phyloP scores from a whole-genome alignment of 2,888 invertebrate species.

The Gibbula magus region DNA sequence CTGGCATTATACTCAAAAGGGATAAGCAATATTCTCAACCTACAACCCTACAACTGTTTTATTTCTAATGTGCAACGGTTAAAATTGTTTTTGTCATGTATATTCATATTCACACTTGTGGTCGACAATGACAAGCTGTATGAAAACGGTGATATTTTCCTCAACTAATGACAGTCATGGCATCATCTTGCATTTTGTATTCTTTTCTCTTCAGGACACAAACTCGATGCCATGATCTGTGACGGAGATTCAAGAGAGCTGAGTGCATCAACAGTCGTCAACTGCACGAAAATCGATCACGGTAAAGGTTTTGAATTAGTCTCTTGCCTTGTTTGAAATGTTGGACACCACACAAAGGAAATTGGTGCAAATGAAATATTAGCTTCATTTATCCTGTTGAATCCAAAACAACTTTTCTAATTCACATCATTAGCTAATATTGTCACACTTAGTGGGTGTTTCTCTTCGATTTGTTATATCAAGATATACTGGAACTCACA shows the following conservation, averaged over 20 bases:
- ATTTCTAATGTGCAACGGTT: not conserved
- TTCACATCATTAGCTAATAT: too few species aligned
- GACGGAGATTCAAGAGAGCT: constrained; percentile 47
- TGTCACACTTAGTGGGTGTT: too few species aligned
- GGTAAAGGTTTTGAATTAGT: constrained; percentile 30
- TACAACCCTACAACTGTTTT: not conserved
- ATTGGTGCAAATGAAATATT: too few species aligned
- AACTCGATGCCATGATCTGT: constrained; percentile 45
- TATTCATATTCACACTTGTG: too few species aligned
- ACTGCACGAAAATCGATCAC: constrained; percentile 47
- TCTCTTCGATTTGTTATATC: too few species aligned
- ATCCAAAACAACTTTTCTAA: too few species aligned
- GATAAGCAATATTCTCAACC: not conserved
- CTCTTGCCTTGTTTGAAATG: constrained; percentile 40
- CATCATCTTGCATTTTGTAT: constrained; percentile 10
- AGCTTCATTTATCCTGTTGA: too few species aligned
- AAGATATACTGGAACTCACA: not conserved
- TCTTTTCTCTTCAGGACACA: constrained; percentile 38
- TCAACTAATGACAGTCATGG: not conserved
- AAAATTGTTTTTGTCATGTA: not conserved
- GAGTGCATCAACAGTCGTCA: constrained; percentile 48
- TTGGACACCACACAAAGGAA: constrained; percentile 26
- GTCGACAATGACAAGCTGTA: not conserved
- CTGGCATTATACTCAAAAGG: not conserved
- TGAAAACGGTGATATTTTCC: not conserved